Conservation (phyloP, 1,140 invertebrate genomes). For the Apis mellifera region DNA sequence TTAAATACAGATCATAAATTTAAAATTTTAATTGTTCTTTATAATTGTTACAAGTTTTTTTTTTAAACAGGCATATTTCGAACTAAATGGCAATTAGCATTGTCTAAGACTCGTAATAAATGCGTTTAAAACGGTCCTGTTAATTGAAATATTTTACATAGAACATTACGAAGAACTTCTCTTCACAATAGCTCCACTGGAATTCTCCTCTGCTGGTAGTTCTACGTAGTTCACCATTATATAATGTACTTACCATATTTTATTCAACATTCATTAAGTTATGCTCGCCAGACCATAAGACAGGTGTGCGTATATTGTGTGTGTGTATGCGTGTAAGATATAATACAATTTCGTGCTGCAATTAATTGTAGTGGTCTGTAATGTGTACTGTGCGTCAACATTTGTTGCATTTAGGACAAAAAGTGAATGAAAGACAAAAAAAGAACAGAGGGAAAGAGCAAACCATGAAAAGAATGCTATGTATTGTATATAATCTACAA, state of each 20-base stretch:
- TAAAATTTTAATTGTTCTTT: background rate
- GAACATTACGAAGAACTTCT: background rate
- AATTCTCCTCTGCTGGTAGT: background rate
- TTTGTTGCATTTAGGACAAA: background rate
- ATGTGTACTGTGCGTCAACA: conserved; percentile 1
- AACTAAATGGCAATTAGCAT: background rate
- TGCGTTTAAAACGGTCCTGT: background rate
- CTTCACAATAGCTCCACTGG: too few relatives aligned
- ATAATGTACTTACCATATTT: background rate
- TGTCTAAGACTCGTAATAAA: background rate
- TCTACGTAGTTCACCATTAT: background rate
- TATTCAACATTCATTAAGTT: conserved; percentile 17
- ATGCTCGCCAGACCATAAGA: conserved; percentile 21
- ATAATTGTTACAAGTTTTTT: background rate
- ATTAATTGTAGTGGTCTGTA: conserved; percentile 27
- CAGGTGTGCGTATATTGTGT: background rate
- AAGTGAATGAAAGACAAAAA: background rate
- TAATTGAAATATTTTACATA: conserved; percentile 6
- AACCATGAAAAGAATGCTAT: background rate
- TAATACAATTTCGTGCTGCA: conserved; percentile 23
- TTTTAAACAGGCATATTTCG: background rate
- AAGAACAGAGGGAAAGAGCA: background rate
- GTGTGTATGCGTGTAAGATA: background rate
- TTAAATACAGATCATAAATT: background rate
- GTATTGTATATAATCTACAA: background rate